A percentile compares a stretch with the other conserved stretches of the same genome.
phyloP scores from a whole-genome alignment of 2,113 vertebrate species.

The Tiliqua scincoides region DNA sequence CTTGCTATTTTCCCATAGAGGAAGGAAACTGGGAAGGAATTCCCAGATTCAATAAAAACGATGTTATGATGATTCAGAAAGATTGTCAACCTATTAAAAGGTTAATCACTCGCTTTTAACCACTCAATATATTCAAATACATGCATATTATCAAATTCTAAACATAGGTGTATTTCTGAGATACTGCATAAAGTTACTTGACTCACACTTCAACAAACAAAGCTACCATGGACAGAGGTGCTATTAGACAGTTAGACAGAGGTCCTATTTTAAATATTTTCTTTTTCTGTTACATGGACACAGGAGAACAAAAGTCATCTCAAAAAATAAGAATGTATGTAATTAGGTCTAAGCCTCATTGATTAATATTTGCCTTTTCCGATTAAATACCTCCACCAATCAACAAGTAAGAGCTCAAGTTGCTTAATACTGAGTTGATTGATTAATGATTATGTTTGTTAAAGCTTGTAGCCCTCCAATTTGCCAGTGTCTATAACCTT shows the following conservation, averaged over 20 bases:
- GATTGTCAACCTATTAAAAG: background rate
- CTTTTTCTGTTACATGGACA: no score
- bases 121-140: background rate
- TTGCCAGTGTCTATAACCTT: background rate
- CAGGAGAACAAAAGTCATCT: no score
- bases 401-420: background rate
- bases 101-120: background rate
- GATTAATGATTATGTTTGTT: background rate
- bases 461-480: background rate
- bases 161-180: background rate
- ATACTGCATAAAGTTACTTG: no score
- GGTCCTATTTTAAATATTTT: no score
- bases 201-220: no score
- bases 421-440: background rate
- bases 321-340: no score
- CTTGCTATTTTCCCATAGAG: background rate
- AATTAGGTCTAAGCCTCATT: background rate
- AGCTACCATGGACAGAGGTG: no score
- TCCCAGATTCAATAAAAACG: background rate
- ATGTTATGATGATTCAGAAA: background rate
- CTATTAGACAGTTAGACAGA: no score
- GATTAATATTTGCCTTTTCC: background rate
- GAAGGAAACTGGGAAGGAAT: background rate
- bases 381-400: background rate
- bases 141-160: background rate